Evolutionary conservation across 2,113 vertebrate species (phyloP), one percentile per base, ranked within the genome.

Genomic region (Nycticryphes semicollaris): DNA sequence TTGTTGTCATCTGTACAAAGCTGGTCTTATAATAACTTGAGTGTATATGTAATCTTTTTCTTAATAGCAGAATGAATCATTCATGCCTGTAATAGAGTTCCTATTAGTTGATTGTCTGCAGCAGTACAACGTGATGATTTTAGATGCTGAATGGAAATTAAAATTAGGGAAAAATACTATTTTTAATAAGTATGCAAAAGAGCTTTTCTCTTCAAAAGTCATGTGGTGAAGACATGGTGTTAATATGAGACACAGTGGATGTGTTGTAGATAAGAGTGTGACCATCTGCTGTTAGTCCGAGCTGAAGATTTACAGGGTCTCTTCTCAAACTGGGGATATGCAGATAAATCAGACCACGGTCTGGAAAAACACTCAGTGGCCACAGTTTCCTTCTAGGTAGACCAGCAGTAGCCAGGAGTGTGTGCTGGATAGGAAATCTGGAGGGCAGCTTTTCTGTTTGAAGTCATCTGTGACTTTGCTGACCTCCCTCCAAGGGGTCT

Each of bases 131-230:
- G 41, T 66, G 57, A 30, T 78, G 60, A 67, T 79, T 89, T 92
- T 73, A 63, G 54, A 82, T 75, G 30, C 43, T 84, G 76, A 66
- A n/a, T 69, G 48, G 60, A 93, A 94, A 77, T 84, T 78, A 87
- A 82, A 91, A 51, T 81, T 78, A 84, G 48, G 47, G 28, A 43
- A 2, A 74, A 75, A 76, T 28, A 30, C 53, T 76, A 16, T 67
- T 93, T 95, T 94, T 78, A 91, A 50, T 67, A 84, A 35, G 21
- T 79, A 47, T 60, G 23, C 24, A 79, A 92, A 93, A 66, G 37
- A 84, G 51, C 18, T 84, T 90, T 93, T 79, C 6, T 91, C 20
- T 93, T 92, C 43, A 64, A 43, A 90, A 90, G 69, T 93, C 59
- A 9, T 35, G 28, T 59, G 43, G 47, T 63, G 51, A 92, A 85